Percentiles rank a stretch among this genome's conserved stretches.
phyloP scores from a whole-genome alignment of 2,113 vertebrate genomes.

The Macrotus californicus region DNA sequence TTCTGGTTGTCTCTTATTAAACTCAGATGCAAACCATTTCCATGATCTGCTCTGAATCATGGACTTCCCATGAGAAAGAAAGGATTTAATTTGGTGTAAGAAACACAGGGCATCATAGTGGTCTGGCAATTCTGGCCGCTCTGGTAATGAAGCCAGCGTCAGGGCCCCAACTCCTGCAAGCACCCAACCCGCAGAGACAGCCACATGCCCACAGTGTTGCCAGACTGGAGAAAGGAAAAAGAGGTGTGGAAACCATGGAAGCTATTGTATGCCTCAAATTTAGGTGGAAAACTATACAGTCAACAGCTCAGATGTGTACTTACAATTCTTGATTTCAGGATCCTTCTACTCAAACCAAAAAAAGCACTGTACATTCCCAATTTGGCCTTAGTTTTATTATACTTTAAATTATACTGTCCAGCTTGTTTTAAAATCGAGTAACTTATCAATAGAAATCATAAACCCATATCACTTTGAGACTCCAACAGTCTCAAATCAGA shows the following conservation, averaged over 20 bases:
- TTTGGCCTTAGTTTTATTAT: not conserved
- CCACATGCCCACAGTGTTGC: not conserved
- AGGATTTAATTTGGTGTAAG: constrained; percentile 19
- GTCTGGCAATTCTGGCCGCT: not conserved
- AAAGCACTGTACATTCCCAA: not conserved
- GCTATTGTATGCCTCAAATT: not conserved
- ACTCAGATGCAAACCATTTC: not conserved
- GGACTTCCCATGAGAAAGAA: not conserved
- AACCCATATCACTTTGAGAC: not conserved
- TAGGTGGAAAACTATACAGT: not conserved
- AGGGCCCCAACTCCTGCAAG: not conserved
- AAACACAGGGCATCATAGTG: not conserved
- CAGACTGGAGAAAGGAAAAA: not conserved
- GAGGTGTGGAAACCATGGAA: not conserved
- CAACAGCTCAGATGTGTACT: not conserved
- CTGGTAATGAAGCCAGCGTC: not conserved
- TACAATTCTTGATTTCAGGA: not conserved
- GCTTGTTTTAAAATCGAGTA: not conserved
- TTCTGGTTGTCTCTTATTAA: constrained; percentile 6
- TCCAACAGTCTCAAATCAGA: not conserved
- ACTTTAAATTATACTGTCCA: not conserved
- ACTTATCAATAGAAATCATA: not conserved
- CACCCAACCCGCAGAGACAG: not conserved
- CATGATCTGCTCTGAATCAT: constrained; percentile 22
- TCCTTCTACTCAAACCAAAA: not conserved